Conservation (phyloP, 2,888 invertebrate species). For the Mellilla xanthometata region DNA sequence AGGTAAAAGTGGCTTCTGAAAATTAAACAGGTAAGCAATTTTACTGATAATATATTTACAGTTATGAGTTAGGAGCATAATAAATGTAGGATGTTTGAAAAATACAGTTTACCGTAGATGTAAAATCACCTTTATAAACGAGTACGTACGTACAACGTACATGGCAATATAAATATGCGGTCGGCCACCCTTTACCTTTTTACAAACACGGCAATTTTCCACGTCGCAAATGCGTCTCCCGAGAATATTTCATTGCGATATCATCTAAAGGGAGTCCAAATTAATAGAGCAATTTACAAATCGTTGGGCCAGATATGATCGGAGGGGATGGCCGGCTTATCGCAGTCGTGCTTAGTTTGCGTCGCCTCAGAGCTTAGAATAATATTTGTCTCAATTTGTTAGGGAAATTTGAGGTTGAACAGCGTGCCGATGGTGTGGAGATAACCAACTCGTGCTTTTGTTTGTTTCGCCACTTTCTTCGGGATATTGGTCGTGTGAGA, state of each 20-base stretch:
- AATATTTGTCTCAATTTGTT: constrained; percentile 32
- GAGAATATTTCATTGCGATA: constrained; percentile 51
- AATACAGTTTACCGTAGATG: too few relatives aligned
- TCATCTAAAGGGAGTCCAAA: constrained; percentile 44
- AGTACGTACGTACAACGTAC: too few relatives aligned
- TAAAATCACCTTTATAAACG: too few relatives aligned
- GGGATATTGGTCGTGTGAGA: neutral
- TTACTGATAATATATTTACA: too few relatives aligned
- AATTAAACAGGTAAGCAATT: too few relatives aligned
- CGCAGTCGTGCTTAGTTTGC: constrained; percentile 19
- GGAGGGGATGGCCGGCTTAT: constrained; percentile 27
- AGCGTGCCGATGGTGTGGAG: neutral
- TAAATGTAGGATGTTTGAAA: too few relatives aligned
- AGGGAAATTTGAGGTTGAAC: constrained; percentile 15
- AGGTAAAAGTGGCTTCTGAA: too few relatives aligned
- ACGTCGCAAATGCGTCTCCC: constrained; percentile 24
- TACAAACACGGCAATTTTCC: constrained; percentile 13
- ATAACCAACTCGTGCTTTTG: neutral
- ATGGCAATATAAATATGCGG: neutral
- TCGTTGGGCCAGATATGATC: constrained; percentile 38
- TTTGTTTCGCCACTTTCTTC: neutral
- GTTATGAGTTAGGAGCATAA: too few relatives aligned
- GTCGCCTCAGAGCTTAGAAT: constrained; percentile 14
- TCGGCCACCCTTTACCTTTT: neutral
- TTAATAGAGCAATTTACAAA: constrained; percentile 61